These are phyloP conservation scores for Metopolophium dirhodum DNA, from an alignment of 1,140 invertebrate genomes.

Conservation along the genomic window DNA sequence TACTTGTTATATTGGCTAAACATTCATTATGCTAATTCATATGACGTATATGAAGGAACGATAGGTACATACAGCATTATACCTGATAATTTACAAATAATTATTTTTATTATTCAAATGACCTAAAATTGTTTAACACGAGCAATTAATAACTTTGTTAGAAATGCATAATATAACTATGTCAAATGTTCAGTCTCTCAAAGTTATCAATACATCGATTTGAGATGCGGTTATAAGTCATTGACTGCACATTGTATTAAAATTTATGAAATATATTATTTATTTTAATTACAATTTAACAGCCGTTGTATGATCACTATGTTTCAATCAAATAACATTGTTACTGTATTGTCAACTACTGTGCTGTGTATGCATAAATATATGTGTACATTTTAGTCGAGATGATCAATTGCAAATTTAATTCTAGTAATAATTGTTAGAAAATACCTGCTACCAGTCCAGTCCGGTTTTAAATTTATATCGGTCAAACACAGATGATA, in stretches of 20 bases:
- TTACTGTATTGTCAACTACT: too few relatives aligned
- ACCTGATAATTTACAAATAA: background rate
- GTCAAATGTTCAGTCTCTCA: too few relatives aligned
- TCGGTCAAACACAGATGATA: background rate
- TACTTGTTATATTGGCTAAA: too few relatives aligned
- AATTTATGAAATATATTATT: background rate
- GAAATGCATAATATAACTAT: background rate
- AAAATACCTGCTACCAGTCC: background rate
- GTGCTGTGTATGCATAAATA: too few relatives aligned
- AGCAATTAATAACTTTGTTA: background rate
- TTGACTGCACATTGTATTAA: background rate
- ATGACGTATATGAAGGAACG: background rate
- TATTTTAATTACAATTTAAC: background rate
- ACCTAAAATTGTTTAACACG: background rate
- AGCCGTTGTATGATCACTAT: background rate
- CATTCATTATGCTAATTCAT: background rate
- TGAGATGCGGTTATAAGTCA: background rate
- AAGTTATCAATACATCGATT: background rate
- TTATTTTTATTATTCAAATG: background rate
- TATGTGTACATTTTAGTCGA: background rate
- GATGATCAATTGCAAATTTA: background rate
- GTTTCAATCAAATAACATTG: too few relatives aligned
- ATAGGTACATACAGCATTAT: background rate
- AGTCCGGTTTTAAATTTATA: slow-evolving; percentile 30
- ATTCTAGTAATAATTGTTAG: background rate